A percentile compares a stretch with the other conserved stretches of the same genome.
These are phyloP conservation scores for Carassius auratus DNA, from an alignment of 2,113 vertebrate species.

Conservation along the genomic window DNA sequence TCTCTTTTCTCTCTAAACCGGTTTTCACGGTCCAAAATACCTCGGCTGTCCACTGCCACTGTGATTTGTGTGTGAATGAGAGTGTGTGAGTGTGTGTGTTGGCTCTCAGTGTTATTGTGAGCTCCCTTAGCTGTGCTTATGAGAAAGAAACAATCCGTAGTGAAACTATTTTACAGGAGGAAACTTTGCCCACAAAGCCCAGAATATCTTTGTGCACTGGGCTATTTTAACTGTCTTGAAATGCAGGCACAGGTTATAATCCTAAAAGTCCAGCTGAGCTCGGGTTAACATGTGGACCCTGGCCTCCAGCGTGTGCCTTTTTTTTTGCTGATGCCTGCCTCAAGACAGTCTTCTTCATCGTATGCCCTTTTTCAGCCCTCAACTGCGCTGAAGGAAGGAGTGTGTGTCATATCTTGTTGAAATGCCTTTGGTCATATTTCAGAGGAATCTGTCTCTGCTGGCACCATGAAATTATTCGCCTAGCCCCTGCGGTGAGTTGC, in stretches of 20 bases:
- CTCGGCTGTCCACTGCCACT: slow-evolving; percentile 11
- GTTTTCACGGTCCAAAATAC: slow-evolving; percentile 40
- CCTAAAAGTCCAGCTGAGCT: slow-evolving; percentile 34
- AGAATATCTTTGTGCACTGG: slow-evolving; percentile 49
- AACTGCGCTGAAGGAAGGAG: slow-evolving; percentile 42
- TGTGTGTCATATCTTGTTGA: slow-evolving; percentile 34
- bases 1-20: slow-evolving; percentile 10
- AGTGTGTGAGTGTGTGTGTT: neutral
- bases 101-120: slow-evolving; percentile 33
- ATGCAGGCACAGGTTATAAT: slow-evolving; percentile 34
- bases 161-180: slow-evolving; percentile 46
- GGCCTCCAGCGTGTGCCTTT: slow-evolving; percentile 36
- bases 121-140: slow-evolving; percentile 46
- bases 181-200: slow-evolving; percentile 45
- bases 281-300: slow-evolving; percentile 17
- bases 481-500: slow-evolving; percentile 27
- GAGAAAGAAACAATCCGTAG: slow-evolving; percentile 31
- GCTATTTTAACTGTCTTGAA: slow-evolving; percentile 53
- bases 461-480: slow-evolving; percentile 51
- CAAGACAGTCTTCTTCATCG: slow-evolving; percentile 23
- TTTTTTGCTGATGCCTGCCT: slow-evolving; percentile 33
- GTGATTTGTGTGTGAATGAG: slow-evolving; percentile 15
- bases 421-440: slow-evolving; percentile 57
- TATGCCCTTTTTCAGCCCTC: slow-evolving; percentile 40
- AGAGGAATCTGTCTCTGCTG: slow-evolving; percentile 50